Evolutionary conservation across 1,140 invertebrate genomes (phyloP), one percentile per base, ranked within the genome.

Genomic region (Ditylenchus dipsaci): DNA sequence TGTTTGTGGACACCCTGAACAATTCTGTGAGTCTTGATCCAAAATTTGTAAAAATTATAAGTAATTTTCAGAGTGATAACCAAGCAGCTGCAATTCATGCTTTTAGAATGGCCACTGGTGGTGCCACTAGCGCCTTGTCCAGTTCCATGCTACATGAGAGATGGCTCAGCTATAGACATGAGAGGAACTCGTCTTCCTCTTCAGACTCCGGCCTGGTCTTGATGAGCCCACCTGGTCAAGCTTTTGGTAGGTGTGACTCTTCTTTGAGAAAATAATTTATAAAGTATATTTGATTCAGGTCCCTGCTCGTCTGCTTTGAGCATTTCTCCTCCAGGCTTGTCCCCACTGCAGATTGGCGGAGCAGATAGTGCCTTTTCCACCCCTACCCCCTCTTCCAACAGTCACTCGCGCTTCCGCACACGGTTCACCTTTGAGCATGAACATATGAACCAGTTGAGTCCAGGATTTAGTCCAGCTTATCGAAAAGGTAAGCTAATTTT

Each of bases 351-450:
- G 26, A 56, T 75, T 13, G 45, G 26, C 15, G 67, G 58, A 45
- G 66, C 72, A 9, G 73, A 75, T 33, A 60, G 45, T 13, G 73
- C 68, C 1, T 71, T 76, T 23, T 59, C 75, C 23, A 75, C 73
- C 21, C 72, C 72, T 17, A 74, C 72, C 21, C 64, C 73, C n/a
- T 47, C 38, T 1, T 68, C 43, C 17, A 23, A 68, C n/a, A 53
- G 73, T 29, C 21, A 17, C 17, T 30, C 9, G 7, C 63, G 72
- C 5, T 45, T 49, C 13, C 72, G 72, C 1, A 57, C 64, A 8
- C 73, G 70, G 27, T 75, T 75, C 60, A 75, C 73, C 13, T 75
- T 75, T 47, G 73, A 75, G 38, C 74, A 75, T 66, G 65, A 77
- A 38, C 21, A 60, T n/a, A 23, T 29, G 21, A 13, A 53, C 1